These are phyloP conservation scores for Mystacides longicornis DNA, from an alignment of 2,888 invertebrate genomes.

Conservation along the genomic window DNA sequence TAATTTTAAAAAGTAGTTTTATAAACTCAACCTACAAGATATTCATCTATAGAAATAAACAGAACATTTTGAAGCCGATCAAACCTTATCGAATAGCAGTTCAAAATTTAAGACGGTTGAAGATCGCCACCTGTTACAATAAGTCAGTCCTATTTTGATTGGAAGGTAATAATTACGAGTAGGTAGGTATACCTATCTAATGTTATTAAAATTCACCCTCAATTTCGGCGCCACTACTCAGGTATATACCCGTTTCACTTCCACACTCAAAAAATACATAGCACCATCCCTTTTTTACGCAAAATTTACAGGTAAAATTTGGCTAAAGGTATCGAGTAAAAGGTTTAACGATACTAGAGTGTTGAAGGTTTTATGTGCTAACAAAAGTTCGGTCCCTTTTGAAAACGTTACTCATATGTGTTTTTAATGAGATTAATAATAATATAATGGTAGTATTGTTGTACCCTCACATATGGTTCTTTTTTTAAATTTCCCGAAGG, in stretches of 20 bases:
- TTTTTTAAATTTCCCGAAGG: constrained; percentile 35
- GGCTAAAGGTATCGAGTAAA: neutral
- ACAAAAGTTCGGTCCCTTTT: neutral
- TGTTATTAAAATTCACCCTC: neutral
- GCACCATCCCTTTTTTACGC: neutral
- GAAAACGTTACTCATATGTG: neutral
- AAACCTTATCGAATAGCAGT: no score
- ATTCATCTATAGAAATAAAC: no score
- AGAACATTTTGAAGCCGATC: no score
- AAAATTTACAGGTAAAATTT: neutral
- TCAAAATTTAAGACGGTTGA: neutral
- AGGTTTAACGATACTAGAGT: neutral
- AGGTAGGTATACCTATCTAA: no score
- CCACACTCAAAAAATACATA: neutral
- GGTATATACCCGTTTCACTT: neutral
- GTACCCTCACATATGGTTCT: constrained; percentile 33
- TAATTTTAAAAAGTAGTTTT: no score
- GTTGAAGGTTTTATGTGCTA: no score
- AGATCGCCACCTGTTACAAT: neutral
- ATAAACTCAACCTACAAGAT: no score
- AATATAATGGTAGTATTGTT: neutral
- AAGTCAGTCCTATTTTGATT: neutral
- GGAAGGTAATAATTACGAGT: no score
- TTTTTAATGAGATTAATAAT: neutral
- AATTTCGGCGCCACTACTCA: neutral